Base-by-base conservation (phyloP, 2,888 invertebrate genomes). In the Zygaena filipendulae region DNA sequence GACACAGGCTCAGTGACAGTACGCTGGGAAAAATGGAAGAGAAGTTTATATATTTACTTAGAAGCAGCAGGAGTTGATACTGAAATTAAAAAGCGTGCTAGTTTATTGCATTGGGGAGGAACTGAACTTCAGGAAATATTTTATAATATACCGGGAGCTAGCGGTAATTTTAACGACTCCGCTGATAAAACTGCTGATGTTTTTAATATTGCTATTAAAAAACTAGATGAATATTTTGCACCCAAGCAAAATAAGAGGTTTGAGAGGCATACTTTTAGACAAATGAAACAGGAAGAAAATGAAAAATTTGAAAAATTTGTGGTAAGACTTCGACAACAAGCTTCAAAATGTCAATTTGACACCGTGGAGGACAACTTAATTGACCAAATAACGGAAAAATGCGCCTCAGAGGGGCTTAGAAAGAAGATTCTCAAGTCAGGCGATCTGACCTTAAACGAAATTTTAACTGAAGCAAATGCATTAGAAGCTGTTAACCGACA, bases 231-330 rank as follows among this genome's bases (percentile, higher is more conserved):
- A 7, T 31, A 31, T 18, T 31, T 31, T 24, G n/a, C 25, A n/a
- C 29, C 29, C 4, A 29, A 24, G 12, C 29, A 29, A 21, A 25
- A 21, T 21, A 7, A 10, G 6, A 5, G 29, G 1, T 41, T 23
- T 29, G 43, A 41, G 10, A 8, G 39, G 2, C 37, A 43, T 10
- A 0, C 40, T 0, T 43, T 43, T 20, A 10, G 27, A 10, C 16
- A 16, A 6, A 21, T 32, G 11, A 27, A 32, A 27, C 31, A 32
- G 24, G 27, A 27, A 31, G 7, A 36, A 21, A 43, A 37, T 2
- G 51, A 52, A 25, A 38, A 42, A 19, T 43, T 51, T 24, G 45
- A 42, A 25, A 47, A 45, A 27, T 53, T 50, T 34, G 14, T 49
- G 8, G 14, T 44, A 7, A 38, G 41, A 28, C 19, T 51, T 12